These are phyloP conservation scores for Hofmannophila pseudospretella DNA, from an alignment of 2,888 invertebrate species.

Conservation along the genomic window DNA sequence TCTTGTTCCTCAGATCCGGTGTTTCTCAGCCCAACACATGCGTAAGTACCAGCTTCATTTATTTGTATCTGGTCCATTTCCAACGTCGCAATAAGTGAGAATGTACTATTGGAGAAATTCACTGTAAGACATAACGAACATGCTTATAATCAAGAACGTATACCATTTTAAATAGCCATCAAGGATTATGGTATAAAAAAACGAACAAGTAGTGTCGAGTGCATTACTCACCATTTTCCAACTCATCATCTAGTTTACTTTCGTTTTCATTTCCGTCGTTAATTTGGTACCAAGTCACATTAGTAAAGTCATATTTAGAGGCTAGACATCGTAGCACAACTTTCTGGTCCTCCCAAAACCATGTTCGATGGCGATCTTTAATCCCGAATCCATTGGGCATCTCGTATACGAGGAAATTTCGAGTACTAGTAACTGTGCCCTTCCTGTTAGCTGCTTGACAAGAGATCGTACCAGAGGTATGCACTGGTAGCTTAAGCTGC, in stretches of 20 bases:
- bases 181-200: no score
- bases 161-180: no score
- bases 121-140: constrained; percentile 33
- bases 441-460: constrained; percentile 38
- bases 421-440: constrained; percentile 10
- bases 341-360: constrained; percentile 43
- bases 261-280: constrained; percentile 22
- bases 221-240: constrained; percentile 32
- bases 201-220: no score
- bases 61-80: constrained; percentile 37
- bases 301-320: constrained; percentile 44
- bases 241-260: constrained; percentile 3
- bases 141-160: no score
- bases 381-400: constrained; percentile 53
- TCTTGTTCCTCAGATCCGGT: constrained; percentile 23
- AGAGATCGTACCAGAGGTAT: constrained; percentile 37
- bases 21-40: constrained; percentile 34
- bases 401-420: constrained; percentile 45
- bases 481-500: constrained; percentile 28
- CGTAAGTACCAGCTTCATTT: constrained; percentile 43
- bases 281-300: constrained; percentile 55
- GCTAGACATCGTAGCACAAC: constrained; percentile 47
- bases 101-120: constrained; percentile 23
- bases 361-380: constrained; percentile 25
- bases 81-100: constrained; percentile 45